Evolutionary conservation across 1,140 invertebrate species (phyloP).

Genomic region (Himalopsyche phryganea): DNA sequence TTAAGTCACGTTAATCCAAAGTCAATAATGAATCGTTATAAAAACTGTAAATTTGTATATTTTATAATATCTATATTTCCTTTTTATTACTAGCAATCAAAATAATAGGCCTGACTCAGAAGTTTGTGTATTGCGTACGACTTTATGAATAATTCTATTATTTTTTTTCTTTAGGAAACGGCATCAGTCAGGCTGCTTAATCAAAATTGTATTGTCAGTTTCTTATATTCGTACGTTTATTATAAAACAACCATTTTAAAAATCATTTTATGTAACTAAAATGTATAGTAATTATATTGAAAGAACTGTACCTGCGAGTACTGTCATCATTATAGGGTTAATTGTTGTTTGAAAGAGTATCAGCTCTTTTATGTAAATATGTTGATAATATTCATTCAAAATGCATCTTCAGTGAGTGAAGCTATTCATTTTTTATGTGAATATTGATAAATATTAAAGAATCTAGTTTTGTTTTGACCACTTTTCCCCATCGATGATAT

Average conservation of each 20-base stretch:
- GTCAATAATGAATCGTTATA: too few species aligned
- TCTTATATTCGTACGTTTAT: too few species aligned
- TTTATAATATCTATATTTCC: too few species aligned
- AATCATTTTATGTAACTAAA: constrained; percentile 18
- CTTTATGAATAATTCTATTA: too few species aligned
- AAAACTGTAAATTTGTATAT: too few species aligned
- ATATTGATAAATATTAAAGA: constrained; percentile 19
- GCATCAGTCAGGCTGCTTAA: too few species aligned
- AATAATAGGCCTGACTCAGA: too few species aligned
- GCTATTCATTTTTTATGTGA: constrained; percentile 15
- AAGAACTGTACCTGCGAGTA: constrained; percentile 12
- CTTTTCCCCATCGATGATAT: background rate
- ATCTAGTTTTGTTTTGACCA: constrained; percentile 25
- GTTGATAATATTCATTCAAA: constrained; percentile 31
- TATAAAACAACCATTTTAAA: constrained; percentile 1
- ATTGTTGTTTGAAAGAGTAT: constrained; percentile 17
- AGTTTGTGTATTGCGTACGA: too few species aligned
- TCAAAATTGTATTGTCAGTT: too few species aligned
- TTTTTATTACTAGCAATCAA: too few species aligned
- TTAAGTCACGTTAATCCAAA: too few species aligned
- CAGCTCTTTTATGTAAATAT: constrained; percentile 26
- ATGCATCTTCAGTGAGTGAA: constrained; percentile 18
- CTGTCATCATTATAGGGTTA: constrained; percentile 10
- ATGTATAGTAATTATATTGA: constrained; percentile 17
- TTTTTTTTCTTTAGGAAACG: too few species aligned